Conservation (phyloP, 2,113 vertebrate genomes). For the Perca schrenkii region DNA sequence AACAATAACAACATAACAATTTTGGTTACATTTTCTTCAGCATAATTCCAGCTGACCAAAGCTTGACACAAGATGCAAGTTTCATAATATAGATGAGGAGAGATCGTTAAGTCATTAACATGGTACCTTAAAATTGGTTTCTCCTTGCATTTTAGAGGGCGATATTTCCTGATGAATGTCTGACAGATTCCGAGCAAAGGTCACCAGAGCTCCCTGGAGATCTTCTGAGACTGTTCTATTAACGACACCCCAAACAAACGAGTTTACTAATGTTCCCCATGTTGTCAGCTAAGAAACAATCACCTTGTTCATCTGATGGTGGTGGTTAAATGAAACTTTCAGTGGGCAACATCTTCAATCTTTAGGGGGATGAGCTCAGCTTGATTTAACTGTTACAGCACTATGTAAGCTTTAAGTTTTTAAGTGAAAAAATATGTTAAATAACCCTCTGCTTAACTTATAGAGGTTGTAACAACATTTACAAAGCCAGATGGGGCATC, state of each 20-base stretch:
- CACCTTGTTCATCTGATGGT: conserved; percentile 86
- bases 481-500: conserved; percentile 64
- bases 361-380: conserved; percentile 90
- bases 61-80: conserved; percentile 39
- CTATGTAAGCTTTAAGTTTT: conserved; percentile 83
- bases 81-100: conserved; percentile 54
- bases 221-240: conserved; percentile 94
- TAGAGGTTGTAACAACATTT: conserved; percentile 55
- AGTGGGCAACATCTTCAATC: conserved; percentile 89
- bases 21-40: conserved; percentile 8
- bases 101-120: conserved; percentile 96
- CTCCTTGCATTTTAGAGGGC: conserved; percentile 93
- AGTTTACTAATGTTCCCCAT: conserved; percentile 91
- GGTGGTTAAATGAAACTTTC: conserved; percentile 92
- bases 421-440: conserved; percentile 92
- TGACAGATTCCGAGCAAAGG: conserved; percentile 98
- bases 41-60: conserved; percentile 13
- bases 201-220: conserved; percentile 96
- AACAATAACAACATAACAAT: too few relatives aligned
- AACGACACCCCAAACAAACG: conserved; percentile 89
- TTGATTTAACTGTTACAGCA: conserved; percentile 88
- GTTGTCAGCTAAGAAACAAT: conserved; percentile 89
- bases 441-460: conserved; percentile 74
- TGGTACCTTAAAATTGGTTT: conserved; percentile 98
- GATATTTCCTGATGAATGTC: conserved; percentile 99